Evolutionary conservation across 2,797 vertebrate species (phyloP), one percentile per base, ranked within the genome.

Genomic region (Pygocentrus nattereri): DNA sequence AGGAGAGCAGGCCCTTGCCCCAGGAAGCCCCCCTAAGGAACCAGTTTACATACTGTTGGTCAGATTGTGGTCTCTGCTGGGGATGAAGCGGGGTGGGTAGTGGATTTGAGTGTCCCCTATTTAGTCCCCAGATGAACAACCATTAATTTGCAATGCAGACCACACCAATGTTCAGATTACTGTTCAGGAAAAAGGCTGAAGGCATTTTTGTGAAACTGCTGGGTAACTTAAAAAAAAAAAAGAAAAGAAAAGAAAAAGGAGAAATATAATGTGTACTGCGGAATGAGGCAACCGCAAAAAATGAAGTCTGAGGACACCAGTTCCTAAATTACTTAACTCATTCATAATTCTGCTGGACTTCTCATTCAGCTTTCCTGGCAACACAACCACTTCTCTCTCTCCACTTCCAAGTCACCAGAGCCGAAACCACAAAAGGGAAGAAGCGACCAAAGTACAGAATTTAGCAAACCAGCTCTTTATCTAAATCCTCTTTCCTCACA

Each of bases 11-110:
- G 47, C 44, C 19, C 68, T 69, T 70, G 18, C 77, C 74, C 76
- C 82, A 89, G 85, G 85, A 91, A 89, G 85, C 81, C 83, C 79
- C 78, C 79, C 78, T 52, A 65, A 71, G 65, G 23, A 49, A 75
- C 30, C 16, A 82, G 44, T 78, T 82, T 78, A 67, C 61, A 76
- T 73, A 52, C 59, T 74, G 75, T 69, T 75, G 58, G 80, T 41
- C n/a, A 16, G 44, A 34, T 12, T 50, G 47, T 50, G 30, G 65
- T 47, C 21, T 11, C 12, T 31, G 38, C 27, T 47, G 70, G 70
- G 71, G 68, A n/a, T 50, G 58, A 12, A 23, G 52, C 19, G n/a
- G 44, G 15, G 47, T 56, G 34, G 5, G 25, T n/a, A 38, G 25
- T 6, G 50, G 27, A 52, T 34, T 25, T 68, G 30, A 12, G 38